Evolutionary conservation across 2,888 invertebrate species (phyloP).

Genomic region (Marasmarcha lunaedactyla): DNA sequence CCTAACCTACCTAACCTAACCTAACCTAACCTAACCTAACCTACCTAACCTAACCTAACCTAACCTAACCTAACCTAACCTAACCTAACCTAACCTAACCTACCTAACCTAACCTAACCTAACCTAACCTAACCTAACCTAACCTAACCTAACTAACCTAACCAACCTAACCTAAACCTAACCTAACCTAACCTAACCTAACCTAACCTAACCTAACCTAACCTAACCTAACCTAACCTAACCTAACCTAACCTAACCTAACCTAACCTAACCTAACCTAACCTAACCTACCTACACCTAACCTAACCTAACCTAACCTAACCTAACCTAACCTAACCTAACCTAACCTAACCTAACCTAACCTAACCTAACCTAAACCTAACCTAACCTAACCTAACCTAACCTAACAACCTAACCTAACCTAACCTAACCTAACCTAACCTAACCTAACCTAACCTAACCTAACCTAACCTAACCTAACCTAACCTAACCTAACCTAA

Average conservation of each 20-base stretch:
- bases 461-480: conserved; percentile 8
- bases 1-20: conserved; percentile 22
- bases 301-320: conserved; percentile 12
- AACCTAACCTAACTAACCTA: conserved; percentile 11
- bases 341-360: conserved; percentile 8
- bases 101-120: conserved; percentile 14
- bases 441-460: conserved; percentile 13
- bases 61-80: conserved; percentile 14
- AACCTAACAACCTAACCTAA: conserved; percentile 11
- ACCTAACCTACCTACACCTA: conserved; percentile 3
- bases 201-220: conserved; percentile 13
- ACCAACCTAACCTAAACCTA: conserved; percentile 12
- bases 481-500: conserved; percentile 9
- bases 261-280: conserved; percentile 13
- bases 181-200: conserved; percentile 12
- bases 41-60: conserved; percentile 18
- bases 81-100: conserved; percentile 12
- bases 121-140: conserved; percentile 11
- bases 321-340: conserved; percentile 16
- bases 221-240: conserved; percentile 14
- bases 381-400: conserved; percentile 12
- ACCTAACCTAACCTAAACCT: conserved; percentile 8
- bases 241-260: conserved; percentile 15
- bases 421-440: conserved; percentile 10
- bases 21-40: conserved; percentile 21